Evolutionary conservation across 2,113 vertebrate genomes (phyloP).

Genomic region (Sphyrna mokarran): DNA sequence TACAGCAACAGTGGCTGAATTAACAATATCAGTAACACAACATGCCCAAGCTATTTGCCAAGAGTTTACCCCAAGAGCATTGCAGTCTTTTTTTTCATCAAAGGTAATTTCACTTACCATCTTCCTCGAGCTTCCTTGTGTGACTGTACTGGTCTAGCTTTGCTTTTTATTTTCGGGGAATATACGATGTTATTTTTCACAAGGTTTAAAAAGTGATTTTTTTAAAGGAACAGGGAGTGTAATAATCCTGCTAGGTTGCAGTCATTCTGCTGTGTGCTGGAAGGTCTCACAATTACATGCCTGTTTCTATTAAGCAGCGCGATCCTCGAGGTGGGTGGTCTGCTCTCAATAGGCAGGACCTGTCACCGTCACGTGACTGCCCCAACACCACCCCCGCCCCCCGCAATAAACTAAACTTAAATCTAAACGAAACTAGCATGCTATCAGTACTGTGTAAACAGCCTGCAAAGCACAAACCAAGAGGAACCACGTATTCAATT

Average conservation of each 20-base stretch:
- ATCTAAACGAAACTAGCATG: constrained; percentile 50
- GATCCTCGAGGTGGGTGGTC: constrained; percentile 80
- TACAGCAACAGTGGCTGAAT: constrained; percentile 38
- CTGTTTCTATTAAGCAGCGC: constrained; percentile 76
- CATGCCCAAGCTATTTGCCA: constrained; percentile 42
- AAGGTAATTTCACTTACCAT: constrained; percentile 55
- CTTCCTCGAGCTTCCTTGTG: constrained; percentile 42
- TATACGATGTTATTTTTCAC: constrained; percentile 28
- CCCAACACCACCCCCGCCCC: constrained; percentile 48
- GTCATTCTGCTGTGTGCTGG: constrained; percentile 66
- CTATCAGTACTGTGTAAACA: constrained; percentile 44
- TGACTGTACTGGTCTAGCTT: constrained; percentile 41
- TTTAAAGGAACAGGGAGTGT: constrained; percentile 54
- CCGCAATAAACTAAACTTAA: constrained; percentile 61
- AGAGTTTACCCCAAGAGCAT: constrained; percentile 43
- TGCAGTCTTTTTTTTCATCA: constrained; percentile 22
- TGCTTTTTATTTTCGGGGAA: constrained; percentile 27
- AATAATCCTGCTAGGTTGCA: constrained; percentile 60
- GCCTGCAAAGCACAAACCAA: background rate
- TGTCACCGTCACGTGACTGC: constrained; percentile 69
- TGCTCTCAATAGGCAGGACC: constrained; percentile 70
- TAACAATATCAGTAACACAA: constrained; percentile 42
- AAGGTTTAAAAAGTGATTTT: constrained; percentile 38
- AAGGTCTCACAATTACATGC: constrained; percentile 71
- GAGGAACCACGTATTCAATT: background rate